A percentile compares a stretch with the other conserved stretches of the same genome.
phyloP scores from a whole-genome alignment of 2,888 invertebrate species.

The Calliopum simillimum region DNA sequence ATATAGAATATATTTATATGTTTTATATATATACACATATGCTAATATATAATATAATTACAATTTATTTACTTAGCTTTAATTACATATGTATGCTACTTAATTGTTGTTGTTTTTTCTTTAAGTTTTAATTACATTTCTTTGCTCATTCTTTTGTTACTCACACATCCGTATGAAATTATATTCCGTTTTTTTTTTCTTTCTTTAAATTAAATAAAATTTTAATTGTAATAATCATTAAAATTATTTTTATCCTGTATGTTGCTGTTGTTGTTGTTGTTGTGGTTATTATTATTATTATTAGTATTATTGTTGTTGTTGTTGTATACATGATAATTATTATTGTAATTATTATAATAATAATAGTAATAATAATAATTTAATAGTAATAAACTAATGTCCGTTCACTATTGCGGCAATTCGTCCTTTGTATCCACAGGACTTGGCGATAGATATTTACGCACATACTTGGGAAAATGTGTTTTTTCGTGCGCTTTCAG shows the following conservation, averaged over 20 bases:
- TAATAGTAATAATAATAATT: slow-evolving; percentile 67
- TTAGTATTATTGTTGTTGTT: slow-evolving; percentile 52
- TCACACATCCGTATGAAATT: not conserved
- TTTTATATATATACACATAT: slow-evolving; percentile 7
- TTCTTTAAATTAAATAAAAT: too few relatives aligned
- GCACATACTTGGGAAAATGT: slow-evolving; percentile 91
- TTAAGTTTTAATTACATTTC: too few relatives aligned
- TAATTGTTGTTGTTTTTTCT: not conserved
- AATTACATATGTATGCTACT: not conserved
- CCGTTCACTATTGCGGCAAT: slow-evolving; percentile 77
- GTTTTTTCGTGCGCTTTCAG: slow-evolving; percentile 94
- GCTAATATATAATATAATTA: too few relatives aligned
- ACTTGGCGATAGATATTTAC: slow-evolving; percentile 89
- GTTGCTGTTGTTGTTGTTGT: slow-evolving; percentile 36
- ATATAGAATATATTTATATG: slow-evolving; percentile 14
- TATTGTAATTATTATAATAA: slow-evolving; percentile 62
- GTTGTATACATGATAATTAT: slow-evolving; percentile 52
- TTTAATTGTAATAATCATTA: slow-evolving; percentile 27
- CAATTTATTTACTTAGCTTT: slow-evolving; percentile 18
- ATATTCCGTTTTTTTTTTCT: too few relatives aligned
- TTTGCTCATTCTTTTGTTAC: too few relatives aligned
- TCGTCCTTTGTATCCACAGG: slow-evolving; percentile 87
- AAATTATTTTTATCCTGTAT: slow-evolving; percentile 50
- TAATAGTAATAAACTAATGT: slow-evolving; percentile 66
- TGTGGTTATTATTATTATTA: slow-evolving; percentile 35